Base-by-base conservation (phyloP, 2,888 invertebrate species). In the Synanthedon vespiformis region DNA sequence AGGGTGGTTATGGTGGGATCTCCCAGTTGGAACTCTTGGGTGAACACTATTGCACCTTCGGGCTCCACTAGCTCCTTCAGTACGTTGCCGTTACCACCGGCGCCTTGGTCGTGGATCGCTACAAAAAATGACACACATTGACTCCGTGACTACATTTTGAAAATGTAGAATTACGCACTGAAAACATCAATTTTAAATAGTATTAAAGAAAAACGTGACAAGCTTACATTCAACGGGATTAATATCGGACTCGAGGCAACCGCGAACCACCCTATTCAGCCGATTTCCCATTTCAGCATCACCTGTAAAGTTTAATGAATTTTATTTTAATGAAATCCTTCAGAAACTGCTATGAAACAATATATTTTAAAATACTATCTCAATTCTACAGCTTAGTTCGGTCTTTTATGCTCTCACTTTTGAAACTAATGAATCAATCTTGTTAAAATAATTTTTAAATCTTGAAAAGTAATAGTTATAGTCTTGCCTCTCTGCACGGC, bases 271-370 rank as follows among this genome's bases (percentile, higher is more conserved):
- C 55, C 99, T 89, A 77, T 99, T 98, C 40, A 99, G 80, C 77
- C 99, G 98, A 72, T 99, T 97, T 62, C 98, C 98, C 99, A 99
- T 99, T 89, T 99, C 98, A 2, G 99, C 95, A 81, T 99, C 99
- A 50, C 95, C 87, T 87, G 58, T n/a, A 53, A 44, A 1, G n/a
- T 12, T 0, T 44, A 44, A 34, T 8, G 8, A 34, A 34, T 6
- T 2, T 1, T 34, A 34, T 0, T 0, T 34, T 34, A 34, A 34
- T 34, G 8, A 34, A 34, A 34, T 34, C 27, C 8, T 8, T 22
- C 8, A 34, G 18, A 18, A 18, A 18, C 3, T 16, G 16, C 16
- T 2, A 16, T 16, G 16, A 16, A 16, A 16, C 2, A 16, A 2
- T 2, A 16, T 16, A 16, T 1, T 16, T 16, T 16, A 16, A 16